Conservation (phyloP, 2,888 invertebrate species). For the Gastrophysa polygoni region DNA sequence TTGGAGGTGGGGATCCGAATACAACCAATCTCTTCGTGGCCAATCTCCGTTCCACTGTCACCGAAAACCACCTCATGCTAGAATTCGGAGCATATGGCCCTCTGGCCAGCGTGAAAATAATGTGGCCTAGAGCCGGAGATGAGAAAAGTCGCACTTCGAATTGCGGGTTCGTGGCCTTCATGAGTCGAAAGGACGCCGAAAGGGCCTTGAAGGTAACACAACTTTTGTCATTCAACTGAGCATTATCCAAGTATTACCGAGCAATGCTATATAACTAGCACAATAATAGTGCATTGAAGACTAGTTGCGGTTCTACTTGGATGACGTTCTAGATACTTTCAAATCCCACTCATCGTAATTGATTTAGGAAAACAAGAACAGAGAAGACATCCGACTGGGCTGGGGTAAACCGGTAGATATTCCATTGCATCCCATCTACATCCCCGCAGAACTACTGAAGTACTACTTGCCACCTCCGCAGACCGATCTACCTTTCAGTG, state of each 20-base stretch:
- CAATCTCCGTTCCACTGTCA: slow-evolving; percentile 93
- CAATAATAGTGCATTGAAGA: too few species aligned
- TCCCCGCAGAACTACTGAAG: slow-evolving; percentile 84
- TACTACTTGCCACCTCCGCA: slow-evolving; percentile 83
- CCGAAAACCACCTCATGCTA: slow-evolving; percentile 94
- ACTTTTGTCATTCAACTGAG: too few species aligned
- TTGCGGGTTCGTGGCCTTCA: slow-evolving; percentile 98
- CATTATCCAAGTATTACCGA: too few species aligned
- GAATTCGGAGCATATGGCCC: slow-evolving; percentile 97
- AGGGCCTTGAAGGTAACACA: slow-evolving; percentile 69
- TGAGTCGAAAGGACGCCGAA: slow-evolving; percentile 97
- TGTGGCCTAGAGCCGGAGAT: slow-evolving; percentile 96
- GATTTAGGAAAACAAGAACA: slow-evolving; percentile 72
- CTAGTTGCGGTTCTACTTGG: too few species aligned
- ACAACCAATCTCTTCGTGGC: slow-evolving; percentile 98
- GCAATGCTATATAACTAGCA: too few species aligned
- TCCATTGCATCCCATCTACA: slow-evolving; percentile 93
- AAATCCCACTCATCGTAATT: background rate
- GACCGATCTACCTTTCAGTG: slow-evolving; percentile 97
- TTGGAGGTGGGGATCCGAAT: slow-evolving; percentile 76
- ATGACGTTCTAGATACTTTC: background rate
- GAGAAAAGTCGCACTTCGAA: slow-evolving; percentile 73
- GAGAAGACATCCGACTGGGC: slow-evolving; percentile 91
- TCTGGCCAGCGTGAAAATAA: slow-evolving; percentile 97
- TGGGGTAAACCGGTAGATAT: slow-evolving; percentile 98